Conservation (phyloP, 2,113 vertebrate species). For the Sakesphorus luctuosus region DNA sequence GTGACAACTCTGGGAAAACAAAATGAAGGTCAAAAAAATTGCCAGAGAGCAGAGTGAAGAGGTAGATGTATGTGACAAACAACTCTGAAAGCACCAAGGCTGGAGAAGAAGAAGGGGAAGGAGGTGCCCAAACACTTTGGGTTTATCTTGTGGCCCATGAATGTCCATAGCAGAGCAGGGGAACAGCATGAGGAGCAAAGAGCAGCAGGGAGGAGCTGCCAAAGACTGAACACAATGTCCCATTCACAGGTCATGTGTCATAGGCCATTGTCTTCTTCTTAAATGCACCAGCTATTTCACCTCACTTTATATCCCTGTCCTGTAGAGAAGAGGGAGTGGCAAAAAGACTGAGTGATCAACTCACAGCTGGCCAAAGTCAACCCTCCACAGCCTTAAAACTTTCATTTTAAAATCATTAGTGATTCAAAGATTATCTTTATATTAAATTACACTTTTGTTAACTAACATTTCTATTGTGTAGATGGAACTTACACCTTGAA, state of each 20-base stretch:
- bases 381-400: background rate
- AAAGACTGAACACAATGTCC: background rate
- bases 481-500: background rate
- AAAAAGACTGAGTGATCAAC: background rate
- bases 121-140: background rate
- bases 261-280: background rate
- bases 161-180: background rate
- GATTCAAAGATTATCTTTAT: background rate
- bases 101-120: background rate
- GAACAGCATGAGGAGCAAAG: background rate
- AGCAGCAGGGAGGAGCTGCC: background rate
- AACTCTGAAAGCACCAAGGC: background rate
- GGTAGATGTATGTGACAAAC: background rate
- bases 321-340: background rate
- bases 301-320: background rate
- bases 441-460: background rate
- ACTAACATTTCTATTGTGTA: background rate
- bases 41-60: background rate
- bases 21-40: background rate
- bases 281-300: background rate
- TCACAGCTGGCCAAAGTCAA: background rate
- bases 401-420: background rate
- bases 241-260: background rate
- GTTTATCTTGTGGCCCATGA: background rate
- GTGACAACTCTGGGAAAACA: background rate